Base-by-base conservation (phyloP, 2,113 vertebrate genomes). In the Pachycephala philippinensis region DNA sequence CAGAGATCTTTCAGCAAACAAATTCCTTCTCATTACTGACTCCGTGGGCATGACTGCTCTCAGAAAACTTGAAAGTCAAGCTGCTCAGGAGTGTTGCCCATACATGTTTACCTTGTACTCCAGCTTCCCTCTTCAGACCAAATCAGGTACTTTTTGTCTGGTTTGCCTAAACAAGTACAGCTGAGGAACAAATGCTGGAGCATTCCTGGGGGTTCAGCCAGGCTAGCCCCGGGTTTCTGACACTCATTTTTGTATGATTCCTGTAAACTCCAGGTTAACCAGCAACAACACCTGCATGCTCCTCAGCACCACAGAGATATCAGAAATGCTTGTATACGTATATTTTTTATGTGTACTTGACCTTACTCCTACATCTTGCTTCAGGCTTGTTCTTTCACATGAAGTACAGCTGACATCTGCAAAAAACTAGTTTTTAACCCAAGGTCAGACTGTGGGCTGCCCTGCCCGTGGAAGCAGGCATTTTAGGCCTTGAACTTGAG, bases 1-100 rank as follows among this genome's bases (percentile, higher is more conserved):
- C 96, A 85, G 87, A 98, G 93, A 97, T 97, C 97, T 96, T 97
- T 98, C 95, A 97, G 84, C 97, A 98, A 97, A 97, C 97, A 97
- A 97, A 98, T 97, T 97, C 97, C 79, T 97, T 87, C 96, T 97
- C 96, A 86, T 96, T 97, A 96, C 87, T 5, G 42, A 95, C 89
- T 95, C 96, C 1, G 7, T 59, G 72, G 94, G 95, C 91, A 94
- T 78, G 93, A 76, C 79, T 72, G 89, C 92, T 97, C 91, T 97
- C 76, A 95, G 95, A 90, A 97, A 98, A 98, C 97, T 97, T 97
- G 97, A 97, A 97, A 97, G 97, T 96, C 87, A 27, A 95, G 97
- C 92, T 97, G 44, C 95, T 96, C 44, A 76, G 16, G 76, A 90
- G 85, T 37, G 87, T 93, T 98, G 98, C 97, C 96, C 66, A 23